Percentiles rank a stretch among this genome's conserved stretches.
phyloP scores from a whole-genome alignment of 92 coral and sea anemone species.

The Virgularia gustaviana region DNA sequence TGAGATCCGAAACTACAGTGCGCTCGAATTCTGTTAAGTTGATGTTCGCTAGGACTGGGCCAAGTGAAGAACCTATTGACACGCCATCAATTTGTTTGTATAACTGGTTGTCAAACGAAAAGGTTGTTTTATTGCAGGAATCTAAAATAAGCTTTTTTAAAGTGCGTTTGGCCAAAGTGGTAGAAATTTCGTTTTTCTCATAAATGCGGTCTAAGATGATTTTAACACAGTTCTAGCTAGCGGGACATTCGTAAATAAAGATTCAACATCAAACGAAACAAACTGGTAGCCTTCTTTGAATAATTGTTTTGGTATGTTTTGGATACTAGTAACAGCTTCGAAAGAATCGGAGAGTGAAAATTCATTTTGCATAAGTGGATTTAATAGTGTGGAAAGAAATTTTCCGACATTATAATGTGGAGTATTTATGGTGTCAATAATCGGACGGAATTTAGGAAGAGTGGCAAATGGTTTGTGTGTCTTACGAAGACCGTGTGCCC shows the following conservation, averaged over 20 bases:
- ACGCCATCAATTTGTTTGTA: constrained; percentile 12
- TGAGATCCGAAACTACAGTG: constrained; percentile 22
- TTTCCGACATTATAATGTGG: constrained; percentile 44
- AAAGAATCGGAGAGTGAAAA: constrained; percentile 35
- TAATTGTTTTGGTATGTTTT: constrained; percentile 18
- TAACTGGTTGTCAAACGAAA: neutral
- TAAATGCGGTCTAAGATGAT: neutral
- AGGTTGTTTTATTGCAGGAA: constrained; percentile 28
- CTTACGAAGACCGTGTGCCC: constrained; percentile 31
- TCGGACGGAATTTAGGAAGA: constrained; percentile 34
- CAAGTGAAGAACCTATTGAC: constrained; percentile 39
- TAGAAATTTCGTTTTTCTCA: constrained; percentile 17
- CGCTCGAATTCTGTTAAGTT: constrained; percentile 47
- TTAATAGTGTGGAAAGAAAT: constrained; percentile 25
- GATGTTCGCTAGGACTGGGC: constrained; percentile 41
- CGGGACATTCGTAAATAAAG: neutral
- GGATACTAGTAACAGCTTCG: constrained; percentile 26
- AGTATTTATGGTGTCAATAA: constrained; percentile 35
- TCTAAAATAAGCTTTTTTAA: constrained; percentile 44
- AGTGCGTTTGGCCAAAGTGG: constrained; percentile 34
- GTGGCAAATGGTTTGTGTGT: constrained; percentile 21
- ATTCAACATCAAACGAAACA: no score
- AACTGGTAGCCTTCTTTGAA: neutral
- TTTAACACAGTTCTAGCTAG: constrained; percentile 2
- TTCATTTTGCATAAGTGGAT: constrained; percentile 32